These are phyloP conservation scores for Tetragnatha versicolor DNA, from an alignment of 1,140 invertebrate species.

Conservation along the genomic window DNA sequence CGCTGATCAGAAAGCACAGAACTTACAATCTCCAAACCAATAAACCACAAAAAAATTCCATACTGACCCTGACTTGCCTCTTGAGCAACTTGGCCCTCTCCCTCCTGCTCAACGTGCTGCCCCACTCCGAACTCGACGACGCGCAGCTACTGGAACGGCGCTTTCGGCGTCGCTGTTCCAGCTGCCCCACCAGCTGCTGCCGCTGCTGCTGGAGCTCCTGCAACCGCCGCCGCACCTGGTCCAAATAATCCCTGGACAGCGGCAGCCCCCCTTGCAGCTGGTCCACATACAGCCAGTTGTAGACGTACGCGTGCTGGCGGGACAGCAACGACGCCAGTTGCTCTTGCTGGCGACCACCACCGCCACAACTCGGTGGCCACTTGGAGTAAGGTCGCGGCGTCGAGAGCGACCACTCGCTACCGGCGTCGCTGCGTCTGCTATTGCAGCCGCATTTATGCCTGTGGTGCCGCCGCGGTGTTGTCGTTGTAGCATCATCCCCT, in stretches of 20 bases:
- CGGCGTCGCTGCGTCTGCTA: no score
- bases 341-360: conserved; percentile 20
- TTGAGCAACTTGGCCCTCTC: conserved; percentile 30
- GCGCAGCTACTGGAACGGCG: conserved; percentile 11
- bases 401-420: conserved; percentile 43
- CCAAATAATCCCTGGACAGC: conserved; percentile 17
- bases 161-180: neutral
- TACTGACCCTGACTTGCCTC: conserved; percentile 27
- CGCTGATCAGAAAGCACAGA: no score
- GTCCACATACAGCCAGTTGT: conserved; percentile 46
- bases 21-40: no score
- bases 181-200: neutral
- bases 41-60: neutral
- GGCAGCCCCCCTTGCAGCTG: conserved; percentile 7
- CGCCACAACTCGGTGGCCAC: conserved; percentile 17
- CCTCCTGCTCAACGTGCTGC: conserved; percentile 24
- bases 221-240: conserved; percentile 3
- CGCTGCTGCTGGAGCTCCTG: neutral
- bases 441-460: no score
- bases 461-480: neutral
- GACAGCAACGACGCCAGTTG: conserved; percentile 18
- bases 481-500: neutral
- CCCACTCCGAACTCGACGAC: neutral
- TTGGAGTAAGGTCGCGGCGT: conserved; percentile 7
- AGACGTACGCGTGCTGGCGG: conserved; percentile 40